Evolutionary conservation across 1,140 invertebrate species (phyloP).

Genomic region (Cheumatopsyche charites): DNA sequence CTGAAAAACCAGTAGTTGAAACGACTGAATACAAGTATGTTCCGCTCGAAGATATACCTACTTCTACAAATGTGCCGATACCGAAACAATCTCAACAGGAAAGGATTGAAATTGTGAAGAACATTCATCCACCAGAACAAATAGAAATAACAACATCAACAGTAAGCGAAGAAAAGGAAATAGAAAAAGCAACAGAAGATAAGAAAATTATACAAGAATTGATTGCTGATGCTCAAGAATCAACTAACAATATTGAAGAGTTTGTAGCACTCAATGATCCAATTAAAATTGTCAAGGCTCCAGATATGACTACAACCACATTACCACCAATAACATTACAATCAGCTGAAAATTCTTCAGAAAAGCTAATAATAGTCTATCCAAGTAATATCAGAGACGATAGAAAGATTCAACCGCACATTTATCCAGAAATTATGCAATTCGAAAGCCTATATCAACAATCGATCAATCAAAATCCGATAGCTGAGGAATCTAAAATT

Average conservation of each 20-base stretch:
- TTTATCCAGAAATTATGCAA: conserved; percentile 58
- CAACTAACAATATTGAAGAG: conserved; percentile 21
- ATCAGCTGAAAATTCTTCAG: conserved; percentile 51
- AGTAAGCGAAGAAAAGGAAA: background rate
- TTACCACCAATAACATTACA: conserved; percentile 56
- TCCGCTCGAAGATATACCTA: conserved; percentile 51
- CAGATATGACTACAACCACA: conserved; percentile 55
- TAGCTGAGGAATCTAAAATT: conserved; percentile 36
- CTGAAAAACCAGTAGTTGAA: conserved; percentile 47
- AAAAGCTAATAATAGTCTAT: conserved; percentile 61
- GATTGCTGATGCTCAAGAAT: background rate
- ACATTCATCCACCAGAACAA: conserved; percentile 55
- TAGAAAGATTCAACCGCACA: conserved; percentile 58
- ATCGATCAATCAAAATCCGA: conserved; percentile 49
- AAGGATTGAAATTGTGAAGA: conserved; percentile 57
- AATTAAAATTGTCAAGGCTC: conserved; percentile 53
- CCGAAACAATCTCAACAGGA: conserved; percentile 59
- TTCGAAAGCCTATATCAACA: conserved; percentile 59
- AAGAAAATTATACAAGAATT: background rate
- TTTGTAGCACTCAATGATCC: conserved; percentile 34
- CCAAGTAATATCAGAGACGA: conserved; percentile 59
- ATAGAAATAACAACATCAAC: conserved; percentile 14
- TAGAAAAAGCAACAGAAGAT: background rate
- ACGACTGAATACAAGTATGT: conserved; percentile 56
- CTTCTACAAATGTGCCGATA: conserved; percentile 43